Conservation (phyloP, 2,888 invertebrate species). For the Macrosiphum euphorbiae region DNA sequence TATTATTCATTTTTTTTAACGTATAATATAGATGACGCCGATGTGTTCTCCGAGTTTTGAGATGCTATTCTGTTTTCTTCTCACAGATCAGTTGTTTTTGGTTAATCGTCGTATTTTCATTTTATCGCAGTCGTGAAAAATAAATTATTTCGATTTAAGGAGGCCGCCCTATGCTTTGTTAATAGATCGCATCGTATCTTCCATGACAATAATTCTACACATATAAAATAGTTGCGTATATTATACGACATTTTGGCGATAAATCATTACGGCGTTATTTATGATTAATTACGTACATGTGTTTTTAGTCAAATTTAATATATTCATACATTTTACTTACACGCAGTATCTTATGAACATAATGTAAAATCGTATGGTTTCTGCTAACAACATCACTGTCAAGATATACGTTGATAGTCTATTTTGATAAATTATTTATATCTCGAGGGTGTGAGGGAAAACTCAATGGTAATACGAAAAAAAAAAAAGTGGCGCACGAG, state of each 20-base stretch:
- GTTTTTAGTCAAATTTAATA: conserved; percentile 13
- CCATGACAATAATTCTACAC: neutral
- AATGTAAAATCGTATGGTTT: neutral
- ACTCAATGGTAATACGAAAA: neutral
- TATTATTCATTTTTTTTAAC: neutral
- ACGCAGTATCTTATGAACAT: neutral
- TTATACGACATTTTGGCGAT: neutral
- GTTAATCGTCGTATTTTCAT: neutral
- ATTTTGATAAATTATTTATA: conserved; percentile 9
- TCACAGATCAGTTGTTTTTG: neutral
- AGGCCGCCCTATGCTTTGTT: neutral
- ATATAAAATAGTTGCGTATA: neutral
- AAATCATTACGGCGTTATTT: neutral
- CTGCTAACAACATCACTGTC: neutral
- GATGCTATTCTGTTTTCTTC: neutral
- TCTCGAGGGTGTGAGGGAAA: neutral
- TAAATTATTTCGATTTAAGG: neutral
- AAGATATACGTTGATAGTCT: neutral
- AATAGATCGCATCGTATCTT: neutral
- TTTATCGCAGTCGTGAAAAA: neutral
- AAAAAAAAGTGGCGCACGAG: neutral
- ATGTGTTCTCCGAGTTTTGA: neutral
- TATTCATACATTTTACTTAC: neutral
- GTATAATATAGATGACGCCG: neutral
- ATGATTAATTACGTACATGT: conserved; percentile 2